These are phyloP conservation scores for Callionymus lyra DNA, from an alignment of 2,113 vertebrate genomes.

Conservation along the genomic window DNA sequence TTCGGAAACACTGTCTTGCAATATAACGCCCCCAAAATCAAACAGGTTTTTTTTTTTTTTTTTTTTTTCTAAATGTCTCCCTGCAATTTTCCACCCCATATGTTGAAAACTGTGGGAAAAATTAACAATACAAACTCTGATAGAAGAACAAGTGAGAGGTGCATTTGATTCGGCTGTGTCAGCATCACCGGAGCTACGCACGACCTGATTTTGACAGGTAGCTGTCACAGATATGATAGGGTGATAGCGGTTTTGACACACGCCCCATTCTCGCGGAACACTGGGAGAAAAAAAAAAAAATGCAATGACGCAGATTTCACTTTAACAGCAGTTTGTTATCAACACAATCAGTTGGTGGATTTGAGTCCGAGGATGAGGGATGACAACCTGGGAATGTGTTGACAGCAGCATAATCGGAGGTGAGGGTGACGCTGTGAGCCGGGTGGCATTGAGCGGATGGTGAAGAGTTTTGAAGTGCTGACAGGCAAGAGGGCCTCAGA, in stretches of 20 bases:
- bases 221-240: conserved; percentile 67
- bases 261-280: conserved; percentile 31
- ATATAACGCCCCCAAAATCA: conserved; percentile 66
- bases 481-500: conserved; percentile 13
- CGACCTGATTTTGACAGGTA: conserved; percentile 83
- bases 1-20: conserved; percentile 63
- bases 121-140: conserved; percentile 81
- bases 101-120: conserved; percentile 71
- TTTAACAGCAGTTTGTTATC: conserved; percentile 59
- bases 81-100: background rate
- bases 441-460: conserved; percentile 23
- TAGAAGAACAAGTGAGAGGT: conserved; percentile 8
- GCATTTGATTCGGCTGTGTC: conserved; percentile 72
- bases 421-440: conserved; percentile 36
- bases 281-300: conserved; percentile 6
- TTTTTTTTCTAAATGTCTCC: no score
- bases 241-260: conserved; percentile 68
- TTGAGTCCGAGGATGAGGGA: conserved; percentile 48
- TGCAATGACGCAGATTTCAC: conserved; percentile 53
- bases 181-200: conserved; percentile 77
- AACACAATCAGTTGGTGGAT: conserved; percentile 55
- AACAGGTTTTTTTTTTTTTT: conserved; percentile 27
- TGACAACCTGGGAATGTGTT: conserved; percentile 56
- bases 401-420: conserved; percentile 54
- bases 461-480: conserved; percentile 37